Base-by-base conservation (phyloP, 1,140 invertebrate species). In the Heliconius congener region DNA sequence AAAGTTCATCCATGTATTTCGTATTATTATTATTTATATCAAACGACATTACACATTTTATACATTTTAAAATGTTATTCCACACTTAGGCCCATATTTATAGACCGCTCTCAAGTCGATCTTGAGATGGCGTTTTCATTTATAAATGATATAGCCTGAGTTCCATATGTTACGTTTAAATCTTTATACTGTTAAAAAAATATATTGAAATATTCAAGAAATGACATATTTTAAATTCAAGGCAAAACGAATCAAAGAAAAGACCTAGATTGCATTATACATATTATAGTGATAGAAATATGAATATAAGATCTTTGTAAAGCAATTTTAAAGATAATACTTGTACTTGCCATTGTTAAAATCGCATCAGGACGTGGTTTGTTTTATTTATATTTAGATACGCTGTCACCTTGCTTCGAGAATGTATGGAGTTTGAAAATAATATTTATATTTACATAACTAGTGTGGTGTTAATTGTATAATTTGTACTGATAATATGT, bases 291-390 rank as follows among this genome's bases (percentile, higher is more conserved):
- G 4, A 5, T 27, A 66, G 11, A 13, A 23, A 27, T 66, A 30
- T 27, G 60, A 30, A 30, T 30, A 66, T 27, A 57, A 57, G 19
- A 66, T 66, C 60, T 27, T 30, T 66, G 23, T 30, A 27, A 27
- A 66, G 60, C 27, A 66, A 66, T 66, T 66, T 66, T 23, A 66
- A 30, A 66, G 60, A 66, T 66, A 66, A 66, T 66, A 66, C 0
- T 30, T 66, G 27, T 66, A 66, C 60, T 66, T 66, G 60, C 60
- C 60, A 66, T 66, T 66, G 60, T 66, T 66, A 66, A 3, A 66
- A 66, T 27, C 23, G n/a, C 60, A 66, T 66, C 60, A 66, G 8
- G 23, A 66, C 23, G 60, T 66, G n/a, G 60, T 66, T 16, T 57
- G 23, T 19, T 23, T 57, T 66, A 66, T 66, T 27, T 66, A 66